Evolutionary conservation across 2,888 invertebrate genomes (phyloP).

Genomic region (Gnatocerus cornutus): DNA sequence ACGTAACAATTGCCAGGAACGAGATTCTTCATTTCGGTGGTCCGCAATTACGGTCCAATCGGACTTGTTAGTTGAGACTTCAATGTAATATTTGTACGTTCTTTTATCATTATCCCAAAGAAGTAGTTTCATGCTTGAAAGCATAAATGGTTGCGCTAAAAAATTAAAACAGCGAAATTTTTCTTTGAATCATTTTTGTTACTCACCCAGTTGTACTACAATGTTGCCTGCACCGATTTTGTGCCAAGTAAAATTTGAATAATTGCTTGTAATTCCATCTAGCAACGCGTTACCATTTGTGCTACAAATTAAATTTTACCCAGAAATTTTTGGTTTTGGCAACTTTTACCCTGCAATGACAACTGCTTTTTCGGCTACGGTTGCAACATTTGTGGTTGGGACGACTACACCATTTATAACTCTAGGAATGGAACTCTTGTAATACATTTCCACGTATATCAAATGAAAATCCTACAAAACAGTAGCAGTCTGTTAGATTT

Average conservation of each 20-base stretch:
- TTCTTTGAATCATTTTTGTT: not conserved
- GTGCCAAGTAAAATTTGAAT: constrained; percentile 1
- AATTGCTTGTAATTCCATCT: constrained; percentile 8
- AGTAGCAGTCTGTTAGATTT: not conserved
- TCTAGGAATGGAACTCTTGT: not conserved
- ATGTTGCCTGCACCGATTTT: not conserved
- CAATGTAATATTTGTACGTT: constrained; percentile 21
- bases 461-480: constrained; percentile 7
- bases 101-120: constrained; percentile 13
- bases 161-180: too few relatives aligned
- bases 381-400: not conserved
- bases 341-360: constrained; percentile 2
- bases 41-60: constrained; percentile 7
- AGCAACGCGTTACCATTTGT: not conserved
- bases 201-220: constrained; percentile 2
- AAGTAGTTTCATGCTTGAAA: constrained; percentile 12
- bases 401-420: not conserved
- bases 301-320: not conserved
- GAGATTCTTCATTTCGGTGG: constrained; percentile 11
- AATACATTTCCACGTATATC: not conserved
- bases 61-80: not conserved
- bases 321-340: too few relatives aligned
- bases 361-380: not conserved
- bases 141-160: constrained; percentile 17
- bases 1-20: constrained; percentile 9